Conservation (phyloP, 2,888 invertebrate genomes). For the Pyralis farinalis region DNA sequence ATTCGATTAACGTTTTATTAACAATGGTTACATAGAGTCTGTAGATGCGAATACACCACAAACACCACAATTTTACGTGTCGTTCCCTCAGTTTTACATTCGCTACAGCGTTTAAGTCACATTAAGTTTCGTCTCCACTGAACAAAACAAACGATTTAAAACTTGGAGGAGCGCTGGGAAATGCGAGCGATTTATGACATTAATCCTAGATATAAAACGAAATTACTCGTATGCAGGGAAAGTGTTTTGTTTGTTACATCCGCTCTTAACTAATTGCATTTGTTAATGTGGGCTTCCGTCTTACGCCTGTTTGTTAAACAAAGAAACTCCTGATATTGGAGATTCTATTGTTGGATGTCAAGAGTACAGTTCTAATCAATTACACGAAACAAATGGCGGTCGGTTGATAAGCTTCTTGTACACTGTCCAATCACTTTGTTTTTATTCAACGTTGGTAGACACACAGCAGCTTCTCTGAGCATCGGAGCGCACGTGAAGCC, state of each 20-base stretch:
- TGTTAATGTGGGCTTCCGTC: conserved; percentile 33
- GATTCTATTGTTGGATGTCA: too few relatives aligned
- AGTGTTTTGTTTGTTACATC: conserved; percentile 49
- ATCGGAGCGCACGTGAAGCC: too few relatives aligned
- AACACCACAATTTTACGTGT: conserved; percentile 56
- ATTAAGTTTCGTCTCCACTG: conserved; percentile 59
- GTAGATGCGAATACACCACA: not conserved
- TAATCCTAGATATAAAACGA: conserved; percentile 62
- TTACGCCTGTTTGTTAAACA: conserved; percentile 3
- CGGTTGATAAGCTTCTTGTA: too few relatives aligned
- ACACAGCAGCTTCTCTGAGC: too few relatives aligned
- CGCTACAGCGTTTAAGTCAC: conserved; percentile 62
- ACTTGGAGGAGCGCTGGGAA: conserved; percentile 47
- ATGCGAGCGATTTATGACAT: conserved; percentile 61
- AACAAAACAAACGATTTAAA: conserved; percentile 66
- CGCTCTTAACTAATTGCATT: conserved; percentile 46
- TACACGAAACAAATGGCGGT: too few relatives aligned
- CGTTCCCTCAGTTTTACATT: conserved; percentile 60
- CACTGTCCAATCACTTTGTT: too few relatives aligned
- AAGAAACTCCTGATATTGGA: too few relatives aligned
- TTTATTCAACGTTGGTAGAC: too few relatives aligned
- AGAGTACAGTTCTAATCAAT: too few relatives aligned
- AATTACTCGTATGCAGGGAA: conserved; percentile 52
- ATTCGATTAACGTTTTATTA: too few relatives aligned
- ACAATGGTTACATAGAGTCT: too few relatives aligned